Evolutionary conservation across 2,888 invertebrate species (phyloP).

Genomic region (Luffia ferchaultella): DNA sequence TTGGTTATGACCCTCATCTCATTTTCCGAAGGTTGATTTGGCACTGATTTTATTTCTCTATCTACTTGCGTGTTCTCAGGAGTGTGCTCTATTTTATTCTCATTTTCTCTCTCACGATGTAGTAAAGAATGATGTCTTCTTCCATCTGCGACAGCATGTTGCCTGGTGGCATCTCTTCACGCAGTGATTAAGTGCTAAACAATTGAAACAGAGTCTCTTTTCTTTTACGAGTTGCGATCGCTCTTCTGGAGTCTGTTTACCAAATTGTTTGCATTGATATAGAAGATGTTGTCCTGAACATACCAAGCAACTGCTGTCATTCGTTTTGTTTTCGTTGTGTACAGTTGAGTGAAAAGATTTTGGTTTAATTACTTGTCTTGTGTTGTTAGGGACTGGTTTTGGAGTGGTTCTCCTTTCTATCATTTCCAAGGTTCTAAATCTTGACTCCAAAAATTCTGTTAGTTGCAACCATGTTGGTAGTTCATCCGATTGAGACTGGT

Average conservation of each 20-base stretch:
- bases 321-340: slow-evolving; percentile 2
- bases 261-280: too few relatives aligned
- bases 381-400: background rate
- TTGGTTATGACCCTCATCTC: slow-evolving; percentile 2
- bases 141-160: slow-evolving; percentile 11
- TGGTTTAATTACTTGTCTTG: too few relatives aligned
- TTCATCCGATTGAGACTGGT: background rate
- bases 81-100: background rate
- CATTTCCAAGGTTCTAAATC: slow-evolving; percentile 11
- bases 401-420: slow-evolving; percentile 4
- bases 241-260: slow-evolving; percentile 1
- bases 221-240: slow-evolving; percentile 10
- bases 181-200: slow-evolving; percentile 11
- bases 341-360: slow-evolving; percentile 9
- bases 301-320: slow-evolving; percentile 2
- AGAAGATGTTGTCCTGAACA: slow-evolving; percentile 10
- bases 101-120: slow-evolving; percentile 9
- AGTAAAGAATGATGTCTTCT: slow-evolving; percentile 15
- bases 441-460: slow-evolving; percentile 9
- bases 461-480: slow-evolving; percentile 6
- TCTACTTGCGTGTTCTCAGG: background rate
- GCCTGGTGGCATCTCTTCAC: slow-evolving; percentile 10
- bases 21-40: too few relatives aligned
- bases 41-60: background rate
- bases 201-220: slow-evolving; percentile 14